Conservation (phyloP, 1,140 invertebrate species). For the Drosophila auraria region DNA sequence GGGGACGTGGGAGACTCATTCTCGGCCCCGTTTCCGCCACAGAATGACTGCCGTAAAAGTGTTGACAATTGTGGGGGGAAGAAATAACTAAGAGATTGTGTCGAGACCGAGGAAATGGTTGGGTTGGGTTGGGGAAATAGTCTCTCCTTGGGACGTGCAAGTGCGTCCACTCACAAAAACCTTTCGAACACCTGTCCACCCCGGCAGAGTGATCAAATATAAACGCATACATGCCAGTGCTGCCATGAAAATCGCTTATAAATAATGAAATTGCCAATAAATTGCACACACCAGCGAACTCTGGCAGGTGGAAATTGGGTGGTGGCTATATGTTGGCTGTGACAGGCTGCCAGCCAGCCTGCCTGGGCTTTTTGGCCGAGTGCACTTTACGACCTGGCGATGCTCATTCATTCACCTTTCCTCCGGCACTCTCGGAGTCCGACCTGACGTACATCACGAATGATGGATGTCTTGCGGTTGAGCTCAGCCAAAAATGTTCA, state of each 20-base stretch:
- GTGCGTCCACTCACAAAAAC: conserved; percentile 13
- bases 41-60: conserved; percentile 31
- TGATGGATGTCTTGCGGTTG: conserved; percentile 56
- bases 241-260: conserved; percentile 65
- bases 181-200: conserved; percentile 17
- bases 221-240: conserved; percentile 28
- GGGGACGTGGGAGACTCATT: conserved; percentile 28
- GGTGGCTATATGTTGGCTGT: conserved; percentile 14
- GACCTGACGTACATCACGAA: conserved; percentile 35
- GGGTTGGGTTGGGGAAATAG: conserved; percentile 4
- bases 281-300: conserved; percentile 40
- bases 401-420: conserved; percentile 39
- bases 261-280: conserved; percentile 76
- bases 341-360: conserved; percentile 13
- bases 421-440: background rate
- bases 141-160: conserved; percentile 8
- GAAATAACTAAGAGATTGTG: conserved; percentile 15
- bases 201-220: conserved; percentile 27
- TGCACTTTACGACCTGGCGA: conserved; percentile 69
- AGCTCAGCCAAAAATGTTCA: conserved; percentile 21
- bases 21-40: conserved; percentile 2
- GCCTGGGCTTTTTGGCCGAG: conserved; percentile 36
- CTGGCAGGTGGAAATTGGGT: background rate
- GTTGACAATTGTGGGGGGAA: conserved; percentile 32
- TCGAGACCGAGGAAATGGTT: conserved; percentile 20